A percentile compares a stretch with the other conserved stretches of the same genome.
phyloP scores from a whole-genome alignment of 1,140 invertebrate genomes.

The Apis cerana region DNA sequence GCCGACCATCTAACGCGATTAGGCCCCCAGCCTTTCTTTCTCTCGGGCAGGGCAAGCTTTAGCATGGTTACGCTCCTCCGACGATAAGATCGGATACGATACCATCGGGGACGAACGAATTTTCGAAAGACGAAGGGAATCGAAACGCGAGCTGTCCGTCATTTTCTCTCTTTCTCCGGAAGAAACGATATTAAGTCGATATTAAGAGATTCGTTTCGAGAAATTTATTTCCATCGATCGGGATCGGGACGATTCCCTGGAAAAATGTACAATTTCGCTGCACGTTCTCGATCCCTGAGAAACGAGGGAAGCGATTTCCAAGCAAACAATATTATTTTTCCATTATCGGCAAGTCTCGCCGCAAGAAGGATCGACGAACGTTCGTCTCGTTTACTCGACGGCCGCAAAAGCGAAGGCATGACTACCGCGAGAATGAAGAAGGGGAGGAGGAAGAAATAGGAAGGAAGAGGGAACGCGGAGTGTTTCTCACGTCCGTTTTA shows the following conservation, averaged over 20 bases:
- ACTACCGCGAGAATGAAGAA: not conserved
- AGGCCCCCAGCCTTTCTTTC: slow-evolving; percentile 61
- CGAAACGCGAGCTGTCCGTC: not conserved
- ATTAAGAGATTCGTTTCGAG: too few species aligned
- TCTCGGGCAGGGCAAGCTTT: slow-evolving; percentile 34
- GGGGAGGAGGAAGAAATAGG: not conserved
- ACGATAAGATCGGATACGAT: slow-evolving; percentile 55
- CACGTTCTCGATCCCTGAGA: not conserved
- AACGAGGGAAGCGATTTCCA: not conserved
- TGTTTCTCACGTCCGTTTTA: slow-evolving; percentile 61
- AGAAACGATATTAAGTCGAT: too few species aligned
- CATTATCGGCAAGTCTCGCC: slow-evolving; percentile 10
- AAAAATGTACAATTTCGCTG: too few species aligned
- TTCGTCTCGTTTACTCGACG: slow-evolving; percentile 33
- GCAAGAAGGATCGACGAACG: slow-evolving; percentile 19
- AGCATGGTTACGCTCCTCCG: slow-evolving; percentile 33
- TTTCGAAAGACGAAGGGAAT: slow-evolving; percentile 15
- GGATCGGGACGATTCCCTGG: too few species aligned
- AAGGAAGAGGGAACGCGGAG: slow-evolving; percentile 31
- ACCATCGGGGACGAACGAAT: slow-evolving; percentile 31
- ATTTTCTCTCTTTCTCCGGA: not conserved
- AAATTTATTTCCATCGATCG: too few species aligned
- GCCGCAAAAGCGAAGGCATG: slow-evolving; percentile 11
- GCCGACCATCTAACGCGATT: slow-evolving; percentile 73
- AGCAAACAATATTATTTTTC: slow-evolving; percentile 26